Percentiles rank a stretch among this genome's conserved stretches.
These are phyloP conservation scores for Ceryle rudis DNA, from an alignment of 2,797 vertebrate genomes.

Conservation along the genomic window DNA sequence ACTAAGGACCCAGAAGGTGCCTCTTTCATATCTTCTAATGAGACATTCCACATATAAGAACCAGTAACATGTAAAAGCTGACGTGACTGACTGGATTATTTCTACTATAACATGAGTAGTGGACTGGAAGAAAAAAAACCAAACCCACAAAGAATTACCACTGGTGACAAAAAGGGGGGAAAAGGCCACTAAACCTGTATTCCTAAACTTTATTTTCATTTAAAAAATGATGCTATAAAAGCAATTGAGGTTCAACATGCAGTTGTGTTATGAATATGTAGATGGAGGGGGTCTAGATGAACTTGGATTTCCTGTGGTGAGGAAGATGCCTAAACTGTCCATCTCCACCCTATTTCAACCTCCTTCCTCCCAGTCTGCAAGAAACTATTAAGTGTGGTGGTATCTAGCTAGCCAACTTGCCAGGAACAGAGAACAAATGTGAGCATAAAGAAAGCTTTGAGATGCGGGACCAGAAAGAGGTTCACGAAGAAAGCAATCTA, in stretches of 20 bases:
- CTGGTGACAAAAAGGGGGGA: fast-evolving
- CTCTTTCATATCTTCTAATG: neutral
- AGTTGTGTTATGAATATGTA: neutral
- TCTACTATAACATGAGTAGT: neutral
- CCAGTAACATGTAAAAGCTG: neutral
- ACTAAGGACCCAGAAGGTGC: neutral
- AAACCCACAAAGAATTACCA: neutral
- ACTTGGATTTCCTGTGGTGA: neutral
- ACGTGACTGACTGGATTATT: neutral
- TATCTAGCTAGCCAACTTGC: neutral
- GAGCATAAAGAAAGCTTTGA: fast-evolving
- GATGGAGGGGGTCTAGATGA: neutral
- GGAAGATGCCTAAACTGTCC: neutral
- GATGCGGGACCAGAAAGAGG: neutral
- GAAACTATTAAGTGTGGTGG: neutral
- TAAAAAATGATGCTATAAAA: neutral
- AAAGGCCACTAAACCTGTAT: neutral
- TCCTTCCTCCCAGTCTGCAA: neutral
- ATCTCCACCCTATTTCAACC: neutral
- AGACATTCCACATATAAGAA: neutral
- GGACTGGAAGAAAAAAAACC: neutral
- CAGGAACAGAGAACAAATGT: neutral
- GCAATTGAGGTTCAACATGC: neutral
- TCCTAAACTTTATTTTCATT: neutral
- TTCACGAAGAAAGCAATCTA: neutral